Evolutionary conservation across 2,797 vertebrate genomes (phyloP), one percentile per base, ranked within the genome.

Genomic region (Spatula clypeata): DNA sequence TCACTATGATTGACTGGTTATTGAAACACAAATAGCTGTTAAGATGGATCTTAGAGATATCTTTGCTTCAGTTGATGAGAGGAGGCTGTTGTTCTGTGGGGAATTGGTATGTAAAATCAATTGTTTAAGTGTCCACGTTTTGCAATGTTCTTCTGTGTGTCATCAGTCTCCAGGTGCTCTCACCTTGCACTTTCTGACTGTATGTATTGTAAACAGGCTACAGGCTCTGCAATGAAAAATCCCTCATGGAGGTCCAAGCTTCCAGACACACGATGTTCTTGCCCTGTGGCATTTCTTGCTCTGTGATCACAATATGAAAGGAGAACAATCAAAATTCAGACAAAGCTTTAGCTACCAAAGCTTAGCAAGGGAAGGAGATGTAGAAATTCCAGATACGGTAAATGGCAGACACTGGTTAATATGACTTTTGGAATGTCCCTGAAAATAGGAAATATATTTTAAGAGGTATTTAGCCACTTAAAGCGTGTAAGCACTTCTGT

Each of bases 1-100:
- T 93, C 16, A 32, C 16, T 38, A 4, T n/a, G 31, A 34, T 47
- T 69, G 66, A 55, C 83, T 82, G 53, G 26, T 93, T 93, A 62
- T 67, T 91, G 64, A 88, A 97, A 89, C 58, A 73, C 27, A 57
- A 55, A 54, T 58, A 47, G 49, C 80, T 94, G 34, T 92, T 92
- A 73, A 54, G 65, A 67, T 67, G 80, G 64, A 73, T 91, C 8
- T 12, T 75, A 47, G 51, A 89, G 55, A 26, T 86, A 20, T 31
- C 65, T 90, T 76, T 32, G 44, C 87, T 93, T 83, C 75, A 83
- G 44, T 71, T 47, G 85, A 45, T 86, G 54, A 86, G 89, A 86
- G 55, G 40, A 58, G 20, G 20, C 34, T 86, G 55, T 19, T 92
- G 36, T 79, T 61, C 53, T 71, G 0, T 79, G 51, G n/a, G 58